Evolutionary conservation across 2,113 vertebrate species (phyloP).

Genomic region (Tiliqua scincoides): DNA sequence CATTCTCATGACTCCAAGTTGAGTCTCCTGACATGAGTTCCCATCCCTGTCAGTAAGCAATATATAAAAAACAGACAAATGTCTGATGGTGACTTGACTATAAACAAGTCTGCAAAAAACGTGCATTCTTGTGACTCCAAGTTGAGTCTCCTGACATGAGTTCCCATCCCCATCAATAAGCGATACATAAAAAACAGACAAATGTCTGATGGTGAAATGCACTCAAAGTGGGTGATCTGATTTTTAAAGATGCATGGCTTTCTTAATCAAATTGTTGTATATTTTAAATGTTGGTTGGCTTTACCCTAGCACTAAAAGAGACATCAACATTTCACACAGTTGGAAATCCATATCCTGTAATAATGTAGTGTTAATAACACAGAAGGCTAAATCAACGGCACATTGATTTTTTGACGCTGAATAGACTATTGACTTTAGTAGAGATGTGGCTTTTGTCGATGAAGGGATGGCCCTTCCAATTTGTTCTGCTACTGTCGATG

Average conservation of each 20-base stretch:
- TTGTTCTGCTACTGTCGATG: conserved; percentile 61
- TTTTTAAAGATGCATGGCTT: conserved; percentile 5
- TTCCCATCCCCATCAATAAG: too few species aligned
- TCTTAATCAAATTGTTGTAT: conserved; percentile 20
- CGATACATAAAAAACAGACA: too few species aligned
- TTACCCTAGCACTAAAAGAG: conserved; percentile 48
- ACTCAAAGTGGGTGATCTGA: background rate
- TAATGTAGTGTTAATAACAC: conserved; percentile 73
- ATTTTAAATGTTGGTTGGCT: conserved; percentile 57
- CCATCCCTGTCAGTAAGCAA: too few species aligned
- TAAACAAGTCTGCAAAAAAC: too few species aligned
- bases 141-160: too few species aligned
- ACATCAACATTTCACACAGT: conserved; percentile 53
- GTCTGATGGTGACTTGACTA: too few species aligned
- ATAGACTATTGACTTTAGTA: conserved; percentile 60
- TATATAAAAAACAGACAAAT: too few species aligned
- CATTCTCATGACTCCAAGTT: too few species aligned
- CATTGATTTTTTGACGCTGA: conserved; percentile 73
- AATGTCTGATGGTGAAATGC: background rate
- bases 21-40: too few species aligned
- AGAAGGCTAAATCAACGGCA: conserved; percentile 69
- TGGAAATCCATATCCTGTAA: conserved; percentile 69
- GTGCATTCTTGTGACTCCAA: too few species aligned
- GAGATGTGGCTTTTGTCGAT: conserved; percentile 54
- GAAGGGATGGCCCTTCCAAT: conserved; percentile 67